A percentile compares a stretch with the other conserved stretches of the same genome.
These are phyloP conservation scores for Drosophila tsacasi DNA, from an alignment of 1,140 invertebrate species.

Conservation along the genomic window DNA sequence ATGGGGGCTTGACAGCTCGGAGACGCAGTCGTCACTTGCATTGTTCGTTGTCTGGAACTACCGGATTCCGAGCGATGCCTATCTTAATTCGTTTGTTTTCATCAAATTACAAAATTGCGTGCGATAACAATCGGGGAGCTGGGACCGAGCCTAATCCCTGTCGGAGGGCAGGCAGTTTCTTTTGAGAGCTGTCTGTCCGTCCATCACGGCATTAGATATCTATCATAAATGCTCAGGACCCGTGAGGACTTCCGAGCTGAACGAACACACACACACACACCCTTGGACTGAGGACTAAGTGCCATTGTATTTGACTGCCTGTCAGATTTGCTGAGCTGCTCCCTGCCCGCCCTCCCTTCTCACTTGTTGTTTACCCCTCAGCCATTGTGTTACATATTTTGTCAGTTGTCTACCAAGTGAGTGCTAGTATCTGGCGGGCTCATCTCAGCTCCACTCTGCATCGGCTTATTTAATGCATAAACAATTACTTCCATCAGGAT, in stretches of 20 bases:
- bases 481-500: constrained; percentile 84
- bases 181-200: constrained; percentile 37
- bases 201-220: constrained; percentile 77
- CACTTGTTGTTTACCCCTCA: constrained; percentile 66
- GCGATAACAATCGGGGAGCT: constrained; percentile 75
- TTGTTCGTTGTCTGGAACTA: constrained; percentile 57
- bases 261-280: constrained; percentile 17
- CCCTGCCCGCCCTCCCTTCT: constrained; percentile 41
- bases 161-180: constrained; percentile 39
- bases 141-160: constrained; percentile 68
- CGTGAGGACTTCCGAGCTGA: constrained; percentile 31
- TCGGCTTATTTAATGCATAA: constrained; percentile 81
- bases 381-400: constrained; percentile 75
- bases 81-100: constrained; percentile 84
- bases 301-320: constrained; percentile 74
- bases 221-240: constrained; percentile 73
- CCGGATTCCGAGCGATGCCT: constrained; percentile 72
- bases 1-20: constrained; percentile 16
- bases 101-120: constrained; percentile 85
- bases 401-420: constrained; percentile 73
- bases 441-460: constrained; percentile 39
- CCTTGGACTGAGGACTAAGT: constrained; percentile 60
- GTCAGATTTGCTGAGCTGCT: constrained; percentile 65
- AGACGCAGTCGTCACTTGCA: constrained; percentile 34
- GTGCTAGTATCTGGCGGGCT: constrained; percentile 38